Percentiles rank a stretch among this genome's conserved stretches.
phyloP scores from a whole-genome alignment of 2,888 invertebrate genomes.

The Coecobrya sp. region DNA sequence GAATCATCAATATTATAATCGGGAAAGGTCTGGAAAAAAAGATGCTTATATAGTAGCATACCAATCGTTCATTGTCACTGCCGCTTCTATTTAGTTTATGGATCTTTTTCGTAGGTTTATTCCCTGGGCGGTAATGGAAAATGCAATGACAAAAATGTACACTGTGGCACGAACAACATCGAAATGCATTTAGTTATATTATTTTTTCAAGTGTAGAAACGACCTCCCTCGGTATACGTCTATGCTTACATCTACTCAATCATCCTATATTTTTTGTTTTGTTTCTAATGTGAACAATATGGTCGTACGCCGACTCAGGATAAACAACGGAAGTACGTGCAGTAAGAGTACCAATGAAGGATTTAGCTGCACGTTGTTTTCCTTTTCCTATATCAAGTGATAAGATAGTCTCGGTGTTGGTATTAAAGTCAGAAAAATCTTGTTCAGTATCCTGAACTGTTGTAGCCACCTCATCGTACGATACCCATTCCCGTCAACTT shows the following conservation, averaged over 20 bases:
- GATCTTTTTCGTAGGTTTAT: background rate
- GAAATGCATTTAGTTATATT: slow-evolving; percentile 66
- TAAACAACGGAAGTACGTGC: slow-evolving; percentile 68
- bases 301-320: background rate
- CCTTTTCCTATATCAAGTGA: slow-evolving; percentile 63
- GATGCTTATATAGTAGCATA: background rate
- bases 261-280: slow-evolving; percentile 28
- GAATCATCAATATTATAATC: slow-evolving; percentile 56
- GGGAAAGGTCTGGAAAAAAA: slow-evolving; percentile 14
- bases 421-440: slow-evolving; percentile 50
- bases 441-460: background rate
- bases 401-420: slow-evolving; percentile 57
- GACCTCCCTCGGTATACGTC: background rate
- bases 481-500: background rate
- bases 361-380: slow-evolving; percentile 60
- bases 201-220: slow-evolving; percentile 53
- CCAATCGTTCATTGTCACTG: background rate
- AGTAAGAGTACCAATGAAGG: slow-evolving; percentile 46
- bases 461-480: background rate
- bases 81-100: background rate
- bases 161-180: slow-evolving; percentile 12
- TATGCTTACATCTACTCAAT: background rate
- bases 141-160: slow-evolving; percentile 49
- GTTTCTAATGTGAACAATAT: slow-evolving; percentile 54
- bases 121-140: slow-evolving; percentile 70